Percentiles rank a stretch among this genome's conserved stretches.
Conservation (phyloP, 2,113 vertebrate genomes). For the Colaptes auratus region DNA sequence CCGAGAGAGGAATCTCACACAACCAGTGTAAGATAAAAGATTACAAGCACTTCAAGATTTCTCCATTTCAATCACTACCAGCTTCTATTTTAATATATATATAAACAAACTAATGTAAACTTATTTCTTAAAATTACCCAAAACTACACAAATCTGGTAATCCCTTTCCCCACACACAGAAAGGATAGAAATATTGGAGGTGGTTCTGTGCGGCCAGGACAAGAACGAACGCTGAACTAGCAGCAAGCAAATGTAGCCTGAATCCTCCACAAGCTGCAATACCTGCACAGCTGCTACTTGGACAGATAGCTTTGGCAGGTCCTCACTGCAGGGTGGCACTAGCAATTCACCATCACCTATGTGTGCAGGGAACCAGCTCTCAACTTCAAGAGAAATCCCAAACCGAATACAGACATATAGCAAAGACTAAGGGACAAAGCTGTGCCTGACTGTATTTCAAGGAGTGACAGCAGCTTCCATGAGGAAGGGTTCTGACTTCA, state of each 20-base stretch:
- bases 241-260: rapidly evolving
- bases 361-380: neutral
- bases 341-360: rapidly evolving
- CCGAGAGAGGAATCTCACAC: neutral
- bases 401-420: rapidly evolving
- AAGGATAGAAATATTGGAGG: rapidly evolving
- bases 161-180: neutral
- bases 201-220: rapidly evolving
- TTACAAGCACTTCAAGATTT: rapidly evolving
- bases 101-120: too few relatives aligned
- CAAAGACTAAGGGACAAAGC: neutral
- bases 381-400: neutral
- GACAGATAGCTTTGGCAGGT: neutral
- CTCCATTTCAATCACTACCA: neutral
- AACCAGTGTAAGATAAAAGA: neutral
- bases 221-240: rapidly evolving
- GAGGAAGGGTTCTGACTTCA: neutral
- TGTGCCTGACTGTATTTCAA: neutral
- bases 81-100: neutral
- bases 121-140: neutral
- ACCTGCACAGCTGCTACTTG: rapidly evolving
- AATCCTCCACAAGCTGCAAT: neutral
- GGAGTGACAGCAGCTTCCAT: rapidly evolving
- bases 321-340: rapidly evolving
- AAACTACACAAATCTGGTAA: neutral